Conservation (phyloP, 2,888 invertebrate species). For the Philereme vetulata region DNA sequence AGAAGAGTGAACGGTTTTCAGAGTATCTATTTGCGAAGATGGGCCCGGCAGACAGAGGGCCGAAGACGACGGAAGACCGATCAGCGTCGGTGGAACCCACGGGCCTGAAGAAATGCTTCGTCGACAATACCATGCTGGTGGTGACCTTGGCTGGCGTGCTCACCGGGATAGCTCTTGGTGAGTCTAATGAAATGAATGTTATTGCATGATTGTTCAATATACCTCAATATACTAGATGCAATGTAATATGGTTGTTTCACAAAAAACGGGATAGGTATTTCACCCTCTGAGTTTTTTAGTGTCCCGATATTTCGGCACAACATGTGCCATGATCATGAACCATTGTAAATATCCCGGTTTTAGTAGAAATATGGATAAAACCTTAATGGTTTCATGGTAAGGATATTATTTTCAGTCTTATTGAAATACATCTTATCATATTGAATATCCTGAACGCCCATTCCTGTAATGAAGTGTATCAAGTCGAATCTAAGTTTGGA, state of each 20-base stretch:
- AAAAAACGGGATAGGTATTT: background rate
- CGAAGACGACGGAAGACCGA: conserved; percentile 85
- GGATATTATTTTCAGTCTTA: too few relatives aligned
- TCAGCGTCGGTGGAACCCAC: conserved; percentile 86
- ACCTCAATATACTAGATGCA: background rate
- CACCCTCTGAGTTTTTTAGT: too few relatives aligned
- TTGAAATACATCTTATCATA: too few relatives aligned
- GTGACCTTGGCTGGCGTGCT: conserved; percentile 92
- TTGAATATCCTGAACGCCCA: too few relatives aligned
- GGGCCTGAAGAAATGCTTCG: conserved; percentile 87
- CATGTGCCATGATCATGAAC: too few relatives aligned
- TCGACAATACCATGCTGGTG: conserved; percentile 90
- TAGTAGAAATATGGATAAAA: too few relatives aligned
- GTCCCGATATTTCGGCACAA: too few relatives aligned
- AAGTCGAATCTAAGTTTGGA: too few relatives aligned
- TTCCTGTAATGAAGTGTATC: too few relatives aligned
- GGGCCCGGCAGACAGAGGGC: conserved; percentile 86
- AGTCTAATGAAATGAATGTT: conserved; percentile 38
- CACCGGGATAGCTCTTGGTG: conserved; percentile 89
- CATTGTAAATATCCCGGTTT: too few relatives aligned
- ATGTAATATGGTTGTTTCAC: background rate
- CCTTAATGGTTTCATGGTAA: too few relatives aligned
- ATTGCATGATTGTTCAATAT: conserved; percentile 4
- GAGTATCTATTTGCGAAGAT: conserved; percentile 92
- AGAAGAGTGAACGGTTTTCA: conserved; percentile 88